Percentiles rank a stretch among this genome's conserved stretches.
Evolutionary conservation across 2,797 vertebrate genomes (phyloP).

Genomic region (Chloroceryle inda): DNA sequence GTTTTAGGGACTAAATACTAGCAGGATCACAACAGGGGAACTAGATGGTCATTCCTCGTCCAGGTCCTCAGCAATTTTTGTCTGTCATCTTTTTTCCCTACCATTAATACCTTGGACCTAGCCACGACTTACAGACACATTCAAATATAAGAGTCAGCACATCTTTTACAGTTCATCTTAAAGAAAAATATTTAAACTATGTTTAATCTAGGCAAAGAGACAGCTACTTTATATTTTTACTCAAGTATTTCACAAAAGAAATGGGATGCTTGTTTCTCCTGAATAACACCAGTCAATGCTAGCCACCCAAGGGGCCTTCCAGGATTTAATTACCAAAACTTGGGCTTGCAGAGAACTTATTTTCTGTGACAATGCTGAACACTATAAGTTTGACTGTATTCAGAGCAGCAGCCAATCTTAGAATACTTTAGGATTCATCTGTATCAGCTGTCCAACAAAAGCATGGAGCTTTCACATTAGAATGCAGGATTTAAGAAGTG

Average conservation of each 20-base stretch:
- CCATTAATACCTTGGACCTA: background rate
- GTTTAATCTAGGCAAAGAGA: background rate
- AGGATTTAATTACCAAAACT: slow-evolving; percentile 78
- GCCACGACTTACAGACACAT: background rate
- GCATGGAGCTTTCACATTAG: slow-evolving; percentile 67
- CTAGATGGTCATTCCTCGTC: background rate
- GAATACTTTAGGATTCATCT: slow-evolving; percentile 74
- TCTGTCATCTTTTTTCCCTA: background rate
- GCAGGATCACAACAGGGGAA: background rate
- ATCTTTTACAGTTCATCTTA: background rate
- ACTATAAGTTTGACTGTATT: slow-evolving; percentile 70
- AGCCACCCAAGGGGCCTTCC: slow-evolving; percentile 81
- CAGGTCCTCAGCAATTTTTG: background rate
- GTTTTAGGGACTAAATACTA: background rate
- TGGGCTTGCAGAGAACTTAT: slow-evolving; percentile 77
- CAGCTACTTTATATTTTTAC: background rate
- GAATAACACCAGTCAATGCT: slow-evolving; percentile 78
- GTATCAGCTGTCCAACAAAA: slow-evolving; percentile 80
- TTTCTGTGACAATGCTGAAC: slow-evolving; percentile 72
- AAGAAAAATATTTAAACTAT: background rate
- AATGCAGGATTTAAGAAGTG: slow-evolving; percentile 48
- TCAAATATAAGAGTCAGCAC: background rate
- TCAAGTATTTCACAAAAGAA: slow-evolving; percentile 34
- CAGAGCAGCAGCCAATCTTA: slow-evolving; percentile 72
- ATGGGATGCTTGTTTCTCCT: slow-evolving; percentile 52